Base-by-base conservation (phyloP, 2,888 invertebrate species). In the Harpalus rubripes region DNA sequence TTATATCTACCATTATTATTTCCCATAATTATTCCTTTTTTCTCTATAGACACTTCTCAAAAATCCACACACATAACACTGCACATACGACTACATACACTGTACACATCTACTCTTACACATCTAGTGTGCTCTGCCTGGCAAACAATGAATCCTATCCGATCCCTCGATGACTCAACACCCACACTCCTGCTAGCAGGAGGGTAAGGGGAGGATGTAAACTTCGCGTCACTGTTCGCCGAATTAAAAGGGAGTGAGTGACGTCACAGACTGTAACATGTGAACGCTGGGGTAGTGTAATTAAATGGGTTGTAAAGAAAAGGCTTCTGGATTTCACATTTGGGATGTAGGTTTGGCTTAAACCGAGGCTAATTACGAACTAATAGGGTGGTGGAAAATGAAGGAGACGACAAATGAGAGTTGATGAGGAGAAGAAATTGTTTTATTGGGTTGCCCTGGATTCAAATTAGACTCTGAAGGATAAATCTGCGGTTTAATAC, bases 181-280 rank as follows among this genome's bases (percentile, higher is more conserved):
- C 68, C 26, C 72, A 44, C 72, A 74, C 72, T 41, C 12, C 44
- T 4, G 1, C 22, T 32, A 68, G 32, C 26, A 18, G 63, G 26
- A n/a, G 68, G 68, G 15, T 7, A 18, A 18, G 72, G 68, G 68
- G 68, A 26, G 68, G 41, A 68, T 74, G 44, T 74, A 74, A 74
- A 74, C 41, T 68, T 74, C 44, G 44, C 44, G 44, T 52, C 44
- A 52, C 44, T 52, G 44, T 52, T 74, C 72, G 44, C 72, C 72
- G 72, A 74, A 74, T 74, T 74, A 74, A 74, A 68, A 74, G 72
- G 44, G 72, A 16, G 39, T 1, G 39, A 39, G 68, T 74, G 72
- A 74, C 72, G 72, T 74, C 15, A 74, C 44, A 44, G 72, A 18
- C 44, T 8, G 44, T 8, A 1, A 52, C 44, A 52, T 52, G 72